Base-by-base conservation (phyloP, 2,888 invertebrate species). In the Parnassius mnemosyne region DNA sequence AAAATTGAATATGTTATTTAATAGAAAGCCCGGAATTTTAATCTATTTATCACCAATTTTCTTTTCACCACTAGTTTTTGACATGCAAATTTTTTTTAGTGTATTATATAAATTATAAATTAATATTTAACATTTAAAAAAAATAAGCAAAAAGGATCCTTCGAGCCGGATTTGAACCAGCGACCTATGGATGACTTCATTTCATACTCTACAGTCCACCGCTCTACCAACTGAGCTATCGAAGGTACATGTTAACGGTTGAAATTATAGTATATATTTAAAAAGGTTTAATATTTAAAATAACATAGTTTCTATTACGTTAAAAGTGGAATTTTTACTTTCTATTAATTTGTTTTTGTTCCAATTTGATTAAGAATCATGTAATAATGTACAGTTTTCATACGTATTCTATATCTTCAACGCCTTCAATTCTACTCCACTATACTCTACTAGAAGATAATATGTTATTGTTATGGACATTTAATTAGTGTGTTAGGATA, bases 161-260 rank as follows among this genome's bases (percentile, higher is more conserved):
- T 92, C 92, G 92, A 92, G 90, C 92, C 92, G 92, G 92, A 92
- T 92, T 92, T 92, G 92, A 92, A 93, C 92, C 92, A 93, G 93
- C 91, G 92, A 93, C 93, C 92, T 92, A 92, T 92, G 92, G 92
- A 92, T 92, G 52, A 66, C 92, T 77, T 43, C 16, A 9, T 46
- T 16, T 11, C 13, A 42, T 9, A 58, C 63, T 67, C 84, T 85
- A 85, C 84, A 84, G 84, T 83, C 83, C 84, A 84, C 84, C 85
- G 84, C 85, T 86, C 84, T 85, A 85, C 84, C 85, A 85, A 84
- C 85, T 86, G 84, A 84, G 85, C 84, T 84, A 84, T 86, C 85
- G 84, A 85, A 84, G 84, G 83, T 66, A 43, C 46, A 16, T 1
- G 3, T 7, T 1, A 0, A 1, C 2, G 1, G 1, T 12, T 11